Conservation (phyloP, 2,888 invertebrate genomes). For the Taphrorychus bicolor region DNA sequence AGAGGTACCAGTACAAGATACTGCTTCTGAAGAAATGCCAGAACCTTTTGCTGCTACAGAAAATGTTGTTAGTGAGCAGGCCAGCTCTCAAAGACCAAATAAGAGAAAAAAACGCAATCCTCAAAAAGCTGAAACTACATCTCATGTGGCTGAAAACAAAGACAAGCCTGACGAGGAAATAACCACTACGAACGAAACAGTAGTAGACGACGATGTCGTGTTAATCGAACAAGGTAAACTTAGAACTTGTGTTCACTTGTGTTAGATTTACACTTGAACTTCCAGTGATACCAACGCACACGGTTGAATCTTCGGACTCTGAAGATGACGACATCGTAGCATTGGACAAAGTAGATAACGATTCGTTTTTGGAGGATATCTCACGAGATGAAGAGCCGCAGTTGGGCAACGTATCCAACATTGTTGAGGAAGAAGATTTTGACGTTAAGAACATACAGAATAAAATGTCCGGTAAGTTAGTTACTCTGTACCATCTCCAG, state of each 20-base stretch:
- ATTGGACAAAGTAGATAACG: conserved; percentile 36
- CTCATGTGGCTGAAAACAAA: not conserved
- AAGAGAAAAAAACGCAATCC: conserved; percentile 24
- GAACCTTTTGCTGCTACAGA: no score
- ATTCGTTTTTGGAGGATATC: conserved; percentile 43
- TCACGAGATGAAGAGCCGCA: no score
- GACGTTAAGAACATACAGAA: conserved; percentile 65
- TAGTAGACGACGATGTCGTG: conserved; percentile 21
- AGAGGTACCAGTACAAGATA: not conserved
- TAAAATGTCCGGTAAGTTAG: conserved; percentile 69
- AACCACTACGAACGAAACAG: not conserved
- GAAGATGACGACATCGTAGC: conserved; percentile 32
- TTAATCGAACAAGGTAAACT: conserved; percentile 28
- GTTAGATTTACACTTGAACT: not conserved
- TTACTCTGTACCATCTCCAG: not conserved
- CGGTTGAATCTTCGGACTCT: conserved; percentile 39
- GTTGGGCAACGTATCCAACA: no score
- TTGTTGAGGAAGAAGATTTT: no score
- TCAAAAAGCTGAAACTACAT: not conserved
- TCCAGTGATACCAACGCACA: conserved; percentile 21
- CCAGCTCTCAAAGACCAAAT: not conserved
- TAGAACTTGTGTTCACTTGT: not conserved
- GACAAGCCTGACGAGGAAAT: not conserved
- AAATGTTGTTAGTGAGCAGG: not conserved
- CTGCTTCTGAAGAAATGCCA: not conserved